Base-by-base conservation (phyloP, 2,888 invertebrate species). In the Iselma pallidipennis region DNA sequence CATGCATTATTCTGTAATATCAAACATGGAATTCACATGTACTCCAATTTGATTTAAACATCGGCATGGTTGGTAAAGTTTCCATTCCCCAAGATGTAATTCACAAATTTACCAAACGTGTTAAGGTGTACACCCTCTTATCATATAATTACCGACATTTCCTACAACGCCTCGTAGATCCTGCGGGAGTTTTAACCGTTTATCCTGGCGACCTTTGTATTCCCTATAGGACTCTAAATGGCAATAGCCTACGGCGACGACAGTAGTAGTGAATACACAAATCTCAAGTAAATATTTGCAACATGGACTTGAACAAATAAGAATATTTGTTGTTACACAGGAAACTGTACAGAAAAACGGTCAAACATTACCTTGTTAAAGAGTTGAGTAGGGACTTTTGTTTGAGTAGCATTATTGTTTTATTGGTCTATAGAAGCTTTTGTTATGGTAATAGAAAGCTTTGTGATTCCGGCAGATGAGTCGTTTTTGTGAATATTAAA, bases 341-440 rank as follows among this genome's bases (percentile, higher is more conserved):
- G 25, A 25, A 25, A 25, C 33, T 6, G 16, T 37, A 37, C 7
- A 0, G 16, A 7, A 19, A 37, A 37, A 37, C n/a, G n/a, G 16
- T 37, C 37, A 37, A 45, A 45, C 21, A 12, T 21, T 21, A 45
- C 45, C 45, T 45, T 45, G 45, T 45, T 33, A 3, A 14, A 14
- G n/a, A n/a, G 3, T 33, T 4, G 1, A n/a, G 37, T 16, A 45
- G 12, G 21, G 45, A 16, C 10, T 19, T 2, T n/a, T 4, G 1
- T 16, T 9, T 21, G 6, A 9, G 16, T 5, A 45, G 45, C 45
- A 69, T 70, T n/a, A 71, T 71, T 70, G 69, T 71, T 71, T 71
- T 66, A 70, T 65, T 60, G 67, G 61, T 63, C 67, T 61, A 57
- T 53, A 48, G 63, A 61, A 65, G 45, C 60, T 61, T 71, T 68